These are phyloP conservation scores for Alaudala cheleensis DNA, from an alignment of 2,113 vertebrate genomes.

Conservation along the genomic window DNA sequence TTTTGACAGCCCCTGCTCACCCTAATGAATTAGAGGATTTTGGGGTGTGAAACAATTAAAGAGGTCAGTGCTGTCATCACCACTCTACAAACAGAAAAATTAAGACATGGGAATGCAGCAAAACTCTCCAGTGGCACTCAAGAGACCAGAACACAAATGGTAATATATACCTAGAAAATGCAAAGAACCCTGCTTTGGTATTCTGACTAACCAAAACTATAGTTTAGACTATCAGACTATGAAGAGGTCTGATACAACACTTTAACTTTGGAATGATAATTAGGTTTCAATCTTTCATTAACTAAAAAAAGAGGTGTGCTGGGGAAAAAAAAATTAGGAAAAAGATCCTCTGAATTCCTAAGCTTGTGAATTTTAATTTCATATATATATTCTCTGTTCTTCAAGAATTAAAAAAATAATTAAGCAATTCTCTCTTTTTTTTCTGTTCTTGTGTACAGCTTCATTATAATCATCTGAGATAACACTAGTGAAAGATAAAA, in stretches of 20 bases:
- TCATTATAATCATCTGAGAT: not conserved
- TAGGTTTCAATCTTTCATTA: not conserved
- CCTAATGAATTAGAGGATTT: not conserved
- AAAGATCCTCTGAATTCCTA: not conserved
- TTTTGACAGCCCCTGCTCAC: not conserved
- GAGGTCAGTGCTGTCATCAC: not conserved
- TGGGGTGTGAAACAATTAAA: not conserved
- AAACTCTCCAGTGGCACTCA: not conserved
- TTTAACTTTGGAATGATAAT: not conserved
- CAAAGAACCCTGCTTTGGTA: not conserved
- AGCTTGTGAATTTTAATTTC: not conserved
- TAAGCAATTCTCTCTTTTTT: not conserved
- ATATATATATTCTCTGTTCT: not conserved
- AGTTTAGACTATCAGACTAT: not conserved
- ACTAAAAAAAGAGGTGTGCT: not conserved
- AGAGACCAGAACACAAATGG: not conserved
- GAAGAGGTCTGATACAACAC: not conserved
- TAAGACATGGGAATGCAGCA: not conserved
- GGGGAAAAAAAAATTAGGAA: not conserved
- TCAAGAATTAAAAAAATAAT: slow-evolving; percentile 1
- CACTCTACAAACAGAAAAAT: not conserved
- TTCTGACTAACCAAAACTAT: not conserved
- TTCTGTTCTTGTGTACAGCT: not conserved
- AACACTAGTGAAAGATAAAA: slow-evolving; percentile 5
- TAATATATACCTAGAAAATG: not conserved